phyloP scores from a whole-genome alignment of 2,888 invertebrate genomes.

The Margaritifera margaritifera region DNA sequence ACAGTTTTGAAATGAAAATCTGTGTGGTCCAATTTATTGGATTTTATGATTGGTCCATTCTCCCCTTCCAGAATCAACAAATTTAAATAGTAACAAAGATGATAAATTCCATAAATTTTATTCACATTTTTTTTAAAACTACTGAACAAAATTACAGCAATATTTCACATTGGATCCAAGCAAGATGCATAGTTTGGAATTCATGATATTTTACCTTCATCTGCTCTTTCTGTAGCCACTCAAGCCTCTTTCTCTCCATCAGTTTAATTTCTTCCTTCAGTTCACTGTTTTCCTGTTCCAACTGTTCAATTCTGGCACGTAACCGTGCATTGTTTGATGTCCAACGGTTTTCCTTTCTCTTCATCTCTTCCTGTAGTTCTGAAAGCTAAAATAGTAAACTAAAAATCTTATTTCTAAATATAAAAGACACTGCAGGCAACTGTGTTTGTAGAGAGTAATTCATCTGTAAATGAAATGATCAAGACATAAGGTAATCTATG shows the following conservation, averaged over 20 bases:
- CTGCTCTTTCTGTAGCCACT: conserved; percentile 64
- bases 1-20: no score
- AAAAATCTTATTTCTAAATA: not conserved
- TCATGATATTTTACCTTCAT: conserved; percentile 22
- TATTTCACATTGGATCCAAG: not conserved
- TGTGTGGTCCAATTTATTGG: no score
- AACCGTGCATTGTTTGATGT: conserved; percentile 64
- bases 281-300: conserved; percentile 70
- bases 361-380: conserved; percentile 70
- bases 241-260: conserved; percentile 67
- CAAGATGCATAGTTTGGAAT: no score
- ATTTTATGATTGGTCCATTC: no score
- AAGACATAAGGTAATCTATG: no score
- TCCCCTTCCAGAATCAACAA: no score
- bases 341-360: conserved; percentile 70
- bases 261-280: conserved; percentile 68
- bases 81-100: no score
- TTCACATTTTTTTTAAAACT: no score
- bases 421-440: no score
- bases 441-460: no score
- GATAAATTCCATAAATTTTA: no score
- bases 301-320: conserved; percentile 61
- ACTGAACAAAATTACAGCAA: not conserved
- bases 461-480: no score
- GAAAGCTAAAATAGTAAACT: conserved; percentile 42